These are phyloP conservation scores for Brenthis daphne DNA, from an alignment of 2,888 invertebrate genomes.

Conservation along the genomic window DNA sequence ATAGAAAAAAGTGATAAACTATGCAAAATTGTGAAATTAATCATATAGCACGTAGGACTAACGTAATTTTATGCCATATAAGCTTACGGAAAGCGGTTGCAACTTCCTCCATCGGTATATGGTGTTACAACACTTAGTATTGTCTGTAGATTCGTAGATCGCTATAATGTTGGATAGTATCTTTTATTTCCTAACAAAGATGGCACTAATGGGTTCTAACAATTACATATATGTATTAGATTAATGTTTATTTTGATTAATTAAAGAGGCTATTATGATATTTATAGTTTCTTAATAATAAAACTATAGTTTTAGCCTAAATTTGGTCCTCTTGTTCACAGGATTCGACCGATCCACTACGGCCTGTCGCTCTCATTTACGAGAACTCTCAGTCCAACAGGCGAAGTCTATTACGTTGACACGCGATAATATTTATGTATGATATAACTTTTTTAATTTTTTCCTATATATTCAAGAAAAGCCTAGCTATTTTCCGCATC, in stretches of 20 bases:
- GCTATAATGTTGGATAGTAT: constrained; percentile 25
- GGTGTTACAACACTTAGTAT: constrained; percentile 35
- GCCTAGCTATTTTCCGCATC: constrained; percentile 30
- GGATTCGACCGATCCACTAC: background rate
- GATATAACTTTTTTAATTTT: constrained; percentile 17
- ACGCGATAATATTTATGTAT: constrained; percentile 12
- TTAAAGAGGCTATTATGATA: background rate
- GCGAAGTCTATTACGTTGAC: background rate
- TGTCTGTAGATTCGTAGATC: constrained; percentile 31
- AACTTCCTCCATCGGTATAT: constrained; percentile 29
- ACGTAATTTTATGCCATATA: constrained; percentile 1
- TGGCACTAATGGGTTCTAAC: constrained; percentile 10
- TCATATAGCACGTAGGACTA: no score
- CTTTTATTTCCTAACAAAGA: constrained; percentile 29
- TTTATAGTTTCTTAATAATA: no score
- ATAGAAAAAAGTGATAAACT: no score
- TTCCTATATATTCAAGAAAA: constrained; percentile 21
- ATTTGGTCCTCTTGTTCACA: no score
- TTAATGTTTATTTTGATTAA: background rate
- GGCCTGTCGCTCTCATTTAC: background rate
- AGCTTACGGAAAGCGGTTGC: constrained; percentile 15
- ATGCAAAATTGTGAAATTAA: no score
- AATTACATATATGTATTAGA: background rate
- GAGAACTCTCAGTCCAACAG: background rate
- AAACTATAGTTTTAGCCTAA: no score